A percentile compares a stretch with the other conserved stretches of the same genome.
phyloP scores from a whole-genome alignment of 2,113 vertebrate genomes.

The Nothobranchius kuhntae region DNA sequence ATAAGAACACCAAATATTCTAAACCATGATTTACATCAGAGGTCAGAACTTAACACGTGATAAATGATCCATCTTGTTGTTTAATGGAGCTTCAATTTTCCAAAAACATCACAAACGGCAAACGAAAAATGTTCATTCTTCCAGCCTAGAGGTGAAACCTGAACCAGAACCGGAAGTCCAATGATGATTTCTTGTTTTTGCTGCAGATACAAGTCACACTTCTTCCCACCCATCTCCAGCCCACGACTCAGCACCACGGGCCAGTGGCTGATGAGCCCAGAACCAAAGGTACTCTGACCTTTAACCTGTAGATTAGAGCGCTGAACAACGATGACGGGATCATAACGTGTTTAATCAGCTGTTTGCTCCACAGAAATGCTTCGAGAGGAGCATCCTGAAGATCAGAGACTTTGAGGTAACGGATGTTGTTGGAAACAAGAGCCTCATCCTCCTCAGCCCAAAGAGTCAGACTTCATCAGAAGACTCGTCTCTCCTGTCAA shows the following conservation, averaged over 20 bases:
- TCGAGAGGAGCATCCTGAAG: slow-evolving; percentile 36
- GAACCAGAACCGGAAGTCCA: too few species aligned
- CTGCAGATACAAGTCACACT: slow-evolving; percentile 57
- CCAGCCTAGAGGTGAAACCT: too few species aligned
- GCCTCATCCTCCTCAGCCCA: slow-evolving; percentile 2
- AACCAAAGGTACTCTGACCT: slow-evolving; percentile 41
- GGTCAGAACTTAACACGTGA: too few species aligned
- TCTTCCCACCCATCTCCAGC: slow-evolving; percentile 49
- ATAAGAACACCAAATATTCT: too few species aligned
- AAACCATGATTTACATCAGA: too few species aligned
- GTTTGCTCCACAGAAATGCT: slow-evolving; percentile 10
- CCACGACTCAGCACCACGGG: slow-evolving; percentile 51
- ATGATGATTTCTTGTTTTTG: background rate
- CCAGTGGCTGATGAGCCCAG: slow-evolving; percentile 62
- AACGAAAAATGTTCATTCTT: too few species aligned
- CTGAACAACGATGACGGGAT: too few species aligned
- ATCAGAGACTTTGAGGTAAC: slow-evolving; percentile 44
- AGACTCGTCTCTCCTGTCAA: background rate
- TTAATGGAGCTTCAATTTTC: too few species aligned
- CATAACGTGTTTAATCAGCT: too few species aligned
- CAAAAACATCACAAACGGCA: too few species aligned
- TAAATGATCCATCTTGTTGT: too few species aligned
- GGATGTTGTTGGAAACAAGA: slow-evolving; percentile 19
- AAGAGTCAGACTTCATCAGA: background rate
- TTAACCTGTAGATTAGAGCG: background rate